A percentile compares a stretch with the other conserved stretches of the same genome.
phyloP scores from a whole-genome alignment of 2,888 invertebrate species.

The Drosophila atroscutellata region DNA sequence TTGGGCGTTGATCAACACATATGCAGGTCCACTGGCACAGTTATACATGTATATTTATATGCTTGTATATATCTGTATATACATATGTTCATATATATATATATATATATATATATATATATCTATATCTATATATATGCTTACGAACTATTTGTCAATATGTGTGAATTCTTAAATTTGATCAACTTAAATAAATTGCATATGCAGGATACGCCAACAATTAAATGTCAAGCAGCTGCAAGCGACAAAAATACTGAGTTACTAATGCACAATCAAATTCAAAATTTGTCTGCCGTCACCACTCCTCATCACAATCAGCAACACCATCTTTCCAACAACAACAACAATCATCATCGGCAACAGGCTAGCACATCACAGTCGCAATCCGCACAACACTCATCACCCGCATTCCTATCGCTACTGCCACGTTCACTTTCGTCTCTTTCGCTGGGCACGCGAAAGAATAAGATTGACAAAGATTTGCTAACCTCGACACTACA shows the following conservation, averaged over 20 bases:
- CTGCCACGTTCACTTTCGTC: slow-evolving; percentile 85
- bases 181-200: slow-evolving; percentile 47
- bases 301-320: slow-evolving; percentile 66
- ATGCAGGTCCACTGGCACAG: slow-evolving; percentile 21
- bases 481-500: slow-evolving; percentile 82
- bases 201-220: slow-evolving; percentile 82
- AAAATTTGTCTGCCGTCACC: slow-evolving; percentile 77
- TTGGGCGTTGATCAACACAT: slow-evolving; percentile 5
- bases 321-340: slow-evolving; percentile 57
- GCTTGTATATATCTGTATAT: slow-evolving; percentile 15
- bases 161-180: slow-evolving; percentile 30
- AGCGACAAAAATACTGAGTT: slow-evolving; percentile 76
- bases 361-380: slow-evolving; percentile 79
- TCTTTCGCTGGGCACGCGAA: slow-evolving; percentile 84
- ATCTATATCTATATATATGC: slow-evolving; percentile 12
- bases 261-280: slow-evolving; percentile 82
- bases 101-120: slow-evolving; percentile 15
- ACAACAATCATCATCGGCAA: slow-evolving; percentile 64
- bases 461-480: slow-evolving; percentile 85
- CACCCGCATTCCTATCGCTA: slow-evolving; percentile 85
- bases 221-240: slow-evolving; percentile 74
- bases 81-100: slow-evolving; percentile 8
- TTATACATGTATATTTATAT: slow-evolving; percentile 20
- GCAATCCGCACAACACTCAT: slow-evolving; percentile 73
- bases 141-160: slow-evolving; percentile 11